These are phyloP conservation scores for Danio choprae DNA, from an alignment of 2,797 vertebrate genomes.

Conservation along the genomic window DNA sequence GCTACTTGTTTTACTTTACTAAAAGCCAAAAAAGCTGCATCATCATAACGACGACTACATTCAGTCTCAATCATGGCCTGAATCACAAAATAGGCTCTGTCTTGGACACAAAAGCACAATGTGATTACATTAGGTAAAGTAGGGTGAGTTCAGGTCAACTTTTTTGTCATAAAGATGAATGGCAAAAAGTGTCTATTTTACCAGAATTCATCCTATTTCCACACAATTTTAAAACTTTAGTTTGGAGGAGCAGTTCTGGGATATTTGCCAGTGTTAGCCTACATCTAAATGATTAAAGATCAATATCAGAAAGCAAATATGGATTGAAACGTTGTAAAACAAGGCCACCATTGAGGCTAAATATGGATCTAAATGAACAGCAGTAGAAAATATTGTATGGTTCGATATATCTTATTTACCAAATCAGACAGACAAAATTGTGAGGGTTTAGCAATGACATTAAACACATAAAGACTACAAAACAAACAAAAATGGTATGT, in stretches of 20 bases:
- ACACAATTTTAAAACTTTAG: constrained; percentile 13
- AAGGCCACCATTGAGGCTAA: neutral
- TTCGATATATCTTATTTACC: neutral
- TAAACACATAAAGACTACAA: neutral
- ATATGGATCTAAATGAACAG: constrained; percentile 1
- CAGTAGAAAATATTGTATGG: constrained; percentile 19
- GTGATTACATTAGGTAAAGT: neutral
- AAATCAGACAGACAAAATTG: neutral
- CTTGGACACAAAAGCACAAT: neutral
- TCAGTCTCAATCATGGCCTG: neutral
- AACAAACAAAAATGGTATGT: too few species aligned
- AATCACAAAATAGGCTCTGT: neutral
- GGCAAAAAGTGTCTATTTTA: constrained; percentile 5
- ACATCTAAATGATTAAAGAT: constrained; percentile 12
- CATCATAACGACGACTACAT: neutral
- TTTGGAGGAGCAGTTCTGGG: constrained; percentile 10
- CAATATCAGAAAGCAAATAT: constrained; percentile 19
- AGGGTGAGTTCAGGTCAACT: neutral
- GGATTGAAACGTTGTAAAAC: constrained; percentile 21
- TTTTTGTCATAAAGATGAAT: constrained; percentile 11
- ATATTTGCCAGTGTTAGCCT: constrained; percentile 20
- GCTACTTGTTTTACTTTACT: neutral
- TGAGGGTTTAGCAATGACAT: neutral
- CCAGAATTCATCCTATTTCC: neutral
- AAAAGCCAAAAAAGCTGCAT: constrained; percentile 12